Evolutionary conservation across 2,797 vertebrate species (phyloP), one percentile per base, ranked within the genome.

Genomic region (Cossypha niveicapilla): DNA sequence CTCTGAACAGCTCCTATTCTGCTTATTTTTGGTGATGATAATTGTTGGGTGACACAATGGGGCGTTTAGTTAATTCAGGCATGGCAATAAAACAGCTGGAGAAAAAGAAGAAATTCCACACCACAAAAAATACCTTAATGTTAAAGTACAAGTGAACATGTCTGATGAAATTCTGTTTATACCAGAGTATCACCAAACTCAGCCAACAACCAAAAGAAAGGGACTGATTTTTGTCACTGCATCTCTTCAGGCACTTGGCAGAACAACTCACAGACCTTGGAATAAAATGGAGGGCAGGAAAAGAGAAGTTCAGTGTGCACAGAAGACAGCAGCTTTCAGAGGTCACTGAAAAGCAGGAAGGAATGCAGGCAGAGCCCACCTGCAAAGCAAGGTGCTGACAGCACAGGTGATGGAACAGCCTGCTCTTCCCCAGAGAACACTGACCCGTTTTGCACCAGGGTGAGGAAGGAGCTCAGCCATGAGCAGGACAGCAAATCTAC

Each of bases 371-470:
- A 80, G 48, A 25, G 6, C 44, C 24, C 35, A 30, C 21, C 7
- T 17, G 48, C 57, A 76, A 16, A 58, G 39, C 28, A 39, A 74
- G 57, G 54, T 34, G n/a, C 18, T 57, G 81, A 53, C 65, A 66
- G 56, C 56, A 48, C n/a, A 32, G 65, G 7, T 2, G 24, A 12
- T 11, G 42, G 47, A 67, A 39, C 3, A 61, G 30, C 30, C 51
- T 75, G 24, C 5, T 10, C 32, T 24, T 9, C 39, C 42, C 32
- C 71, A 45, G 53, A 28, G 35, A 78, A 18, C 35, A 53, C 18
- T 2, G 2, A 6, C 8, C 28, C 72, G 5, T 1, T 60, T 18
- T 6, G 42, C 44, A 11, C 11, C n/a, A n/a, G 0, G 11, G 28
- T 6, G n/a, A 62, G 65, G 51, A 27, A 44, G 65, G 27, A 68